phyloP scores from a whole-genome alignment of 1,140 invertebrate genomes.

The fruit fly (Drosophila melanogaster) region DNA sequence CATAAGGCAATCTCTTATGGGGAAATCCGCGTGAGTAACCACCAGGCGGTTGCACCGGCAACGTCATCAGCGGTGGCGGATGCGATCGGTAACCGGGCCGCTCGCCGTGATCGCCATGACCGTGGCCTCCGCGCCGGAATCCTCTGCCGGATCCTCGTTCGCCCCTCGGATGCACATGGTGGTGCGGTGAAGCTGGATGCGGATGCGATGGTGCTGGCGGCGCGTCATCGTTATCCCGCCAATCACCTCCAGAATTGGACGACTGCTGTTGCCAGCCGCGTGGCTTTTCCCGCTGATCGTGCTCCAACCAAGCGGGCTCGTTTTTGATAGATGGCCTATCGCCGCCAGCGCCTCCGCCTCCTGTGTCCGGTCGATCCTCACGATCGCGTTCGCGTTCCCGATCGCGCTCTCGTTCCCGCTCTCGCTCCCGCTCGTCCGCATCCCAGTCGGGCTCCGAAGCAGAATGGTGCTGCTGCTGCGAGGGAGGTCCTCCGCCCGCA shows the following conservation, averaged over 20 bases:
- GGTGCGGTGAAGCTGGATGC: slow-evolving; percentile 56
- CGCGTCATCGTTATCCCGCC: slow-evolving; percentile 67
- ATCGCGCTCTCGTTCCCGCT: slow-evolving; percentile 22
- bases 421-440: slow-evolving; percentile 65
- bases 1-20: slow-evolving; percentile 75
- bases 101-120: slow-evolving; percentile 59
- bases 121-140: slow-evolving; percentile 66
- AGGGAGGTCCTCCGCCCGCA: slow-evolving; percentile 14
- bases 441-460: slow-evolving; percentile 80
- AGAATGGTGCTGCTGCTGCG: slow-evolving; percentile 66
- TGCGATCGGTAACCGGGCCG: slow-evolving; percentile 67
- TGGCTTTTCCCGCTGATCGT: slow-evolving; percentile 74
- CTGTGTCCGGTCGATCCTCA: slow-evolving; percentile 34
- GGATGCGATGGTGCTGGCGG: slow-evolving; percentile 36
- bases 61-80: slow-evolving; percentile 75
- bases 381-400: slow-evolving; percentile 52
- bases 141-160: slow-evolving; percentile 65
- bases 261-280: slow-evolving; percentile 58
- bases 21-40: slow-evolving; percentile 73
- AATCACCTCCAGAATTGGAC: slow-evolving; percentile 50
- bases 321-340: slow-evolving; percentile 40
- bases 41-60: slow-evolving; percentile 75
- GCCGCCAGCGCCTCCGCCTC: slow-evolving; percentile 5
- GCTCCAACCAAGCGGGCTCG: slow-evolving; percentile 72
- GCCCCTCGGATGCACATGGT: slow-evolving; percentile 63